These are phyloP conservation scores for Rhinichthys klamathensis DNA, from an alignment of 2,113 vertebrate species.

Conservation along the genomic window DNA sequence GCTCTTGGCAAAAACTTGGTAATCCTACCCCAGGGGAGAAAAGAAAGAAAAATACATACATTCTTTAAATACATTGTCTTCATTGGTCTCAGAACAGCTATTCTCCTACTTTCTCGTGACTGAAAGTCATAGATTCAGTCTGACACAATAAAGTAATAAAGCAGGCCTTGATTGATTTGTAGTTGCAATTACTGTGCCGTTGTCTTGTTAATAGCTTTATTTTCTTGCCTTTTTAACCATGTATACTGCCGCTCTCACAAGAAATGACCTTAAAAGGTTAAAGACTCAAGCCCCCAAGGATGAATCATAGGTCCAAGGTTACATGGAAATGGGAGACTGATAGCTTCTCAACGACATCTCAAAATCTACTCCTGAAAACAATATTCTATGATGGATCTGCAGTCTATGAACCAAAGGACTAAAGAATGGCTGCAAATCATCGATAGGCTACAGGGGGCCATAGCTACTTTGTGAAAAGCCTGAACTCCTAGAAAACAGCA, in stretches of 20 bases:
- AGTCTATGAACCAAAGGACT: constrained; percentile 33
- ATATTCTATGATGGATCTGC: constrained; percentile 52
- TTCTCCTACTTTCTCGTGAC: background rate
- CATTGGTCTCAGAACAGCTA: background rate
- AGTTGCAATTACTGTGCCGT: constrained; percentile 36
- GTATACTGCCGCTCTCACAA: constrained; percentile 43
- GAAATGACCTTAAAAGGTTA: constrained; percentile 44
- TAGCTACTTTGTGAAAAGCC: constrained; percentile 30
- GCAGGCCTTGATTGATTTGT: constrained; percentile 52
- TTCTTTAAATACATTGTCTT: background rate
- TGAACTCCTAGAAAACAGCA: constrained; percentile 40
- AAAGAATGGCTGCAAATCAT: constrained; percentile 67
- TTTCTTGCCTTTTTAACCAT: constrained; percentile 34
- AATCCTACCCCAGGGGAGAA: background rate
- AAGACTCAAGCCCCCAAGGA: constrained; percentile 50
- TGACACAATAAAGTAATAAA: constrained; percentile 45
- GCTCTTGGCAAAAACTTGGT: background rate
- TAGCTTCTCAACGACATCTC: constrained; percentile 50
- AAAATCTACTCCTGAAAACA: constrained; percentile 54
- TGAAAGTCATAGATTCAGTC: background rate
- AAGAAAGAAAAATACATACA: background rate
- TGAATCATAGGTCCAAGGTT: constrained; percentile 39
- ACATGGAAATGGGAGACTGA: constrained; percentile 49
- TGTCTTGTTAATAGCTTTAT: constrained; percentile 51
- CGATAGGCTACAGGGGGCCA: constrained; percentile 53